Evolutionary conservation across 2,113 vertebrate species (phyloP), one percentile per base, ranked within the genome.

Genomic region (Phylloscopus trochiloides): DNA sequence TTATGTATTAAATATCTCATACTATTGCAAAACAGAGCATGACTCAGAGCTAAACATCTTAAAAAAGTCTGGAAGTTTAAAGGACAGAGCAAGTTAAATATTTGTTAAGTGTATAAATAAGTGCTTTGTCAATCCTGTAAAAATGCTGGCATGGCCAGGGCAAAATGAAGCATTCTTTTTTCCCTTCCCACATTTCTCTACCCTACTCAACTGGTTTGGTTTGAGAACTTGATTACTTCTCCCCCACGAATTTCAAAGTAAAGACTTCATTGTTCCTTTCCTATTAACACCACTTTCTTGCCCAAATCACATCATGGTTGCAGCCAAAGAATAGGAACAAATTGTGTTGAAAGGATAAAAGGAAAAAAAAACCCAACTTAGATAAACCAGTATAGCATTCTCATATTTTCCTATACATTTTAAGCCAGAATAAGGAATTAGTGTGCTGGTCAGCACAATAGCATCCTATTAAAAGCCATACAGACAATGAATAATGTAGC

Each of bases 201-300:
- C 54, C 79, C 59, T 77, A 94, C 75, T 92, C 58, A 73, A 40
- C 78, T 80, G 51, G 88, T 95, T 83, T 79, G 78, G 62, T 94
- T 76, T 95, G 58, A 90, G 71, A 94, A 83, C 67, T 26, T 73
- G 24, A 90, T 90, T 67, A 54, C 26, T 83, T 83, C 19, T 5
- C 25, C 36, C 2, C 22, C 14, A 40, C 55, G 40, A 88, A 92
- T 91, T 89, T 89, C 32, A 54, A 96, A 92, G 80, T 80, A 77
- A 92, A 87, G 21, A 58, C 42, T 93, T 62, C 31, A 79, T 38
- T 75, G 43, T 52, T 90, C n/a, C 86, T 84, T 45, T 77, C 11
- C 32, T 61, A 51, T 91, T 81, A 91, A 57, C n/a, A 88, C 68
- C 45, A 75, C 58, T 40, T 79, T 86, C 83, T 83, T 80, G n/a